These are phyloP conservation scores for Anguilla obscura DNA, from an alignment of 2,797 vertebrate species.

Conservation along the genomic window DNA sequence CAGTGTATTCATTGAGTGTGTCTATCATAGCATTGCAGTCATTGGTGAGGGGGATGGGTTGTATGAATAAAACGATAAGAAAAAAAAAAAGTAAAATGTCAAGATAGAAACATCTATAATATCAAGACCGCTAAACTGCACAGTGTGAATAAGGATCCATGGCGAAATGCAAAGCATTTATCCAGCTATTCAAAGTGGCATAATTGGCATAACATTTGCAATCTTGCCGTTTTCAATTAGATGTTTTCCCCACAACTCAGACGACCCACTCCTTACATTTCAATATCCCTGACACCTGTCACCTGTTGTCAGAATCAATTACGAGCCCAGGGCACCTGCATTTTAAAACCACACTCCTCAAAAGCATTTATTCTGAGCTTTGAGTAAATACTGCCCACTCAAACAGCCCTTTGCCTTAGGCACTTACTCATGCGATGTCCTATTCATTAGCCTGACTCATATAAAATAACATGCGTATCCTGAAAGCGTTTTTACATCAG, in stretches of 20 bases:
- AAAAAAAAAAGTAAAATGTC: not conserved
- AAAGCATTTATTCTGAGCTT: not conserved
- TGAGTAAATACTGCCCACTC: not conserved
- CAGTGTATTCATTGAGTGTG: not conserved
- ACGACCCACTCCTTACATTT: not conserved
- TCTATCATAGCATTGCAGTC: not conserved
- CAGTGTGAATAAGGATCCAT: not conserved
- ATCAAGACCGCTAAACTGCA: not conserved
- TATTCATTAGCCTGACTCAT: not conserved
- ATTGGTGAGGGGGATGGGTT: not conserved
- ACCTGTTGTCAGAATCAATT: not conserved
- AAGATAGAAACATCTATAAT: not conserved
- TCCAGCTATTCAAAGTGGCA: not conserved
- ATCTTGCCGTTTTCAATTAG: not conserved
- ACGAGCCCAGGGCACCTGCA: not conserved
- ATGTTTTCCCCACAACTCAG: not conserved
- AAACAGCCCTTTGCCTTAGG: not conserved
- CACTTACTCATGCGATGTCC: not conserved
- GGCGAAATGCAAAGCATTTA: not conserved
- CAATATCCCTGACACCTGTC: not conserved
- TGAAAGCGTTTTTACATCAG: conserved; percentile 2
- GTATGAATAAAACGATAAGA: not conserved
- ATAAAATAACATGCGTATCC: not conserved
- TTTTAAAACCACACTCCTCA: not conserved
- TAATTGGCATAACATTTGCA: not conserved